Percentiles rank a stretch among this genome's conserved stretches.
phyloP scores from a whole-genome alignment of 2,888 invertebrate genomes.

The Cecidostiba fungosa region DNA sequence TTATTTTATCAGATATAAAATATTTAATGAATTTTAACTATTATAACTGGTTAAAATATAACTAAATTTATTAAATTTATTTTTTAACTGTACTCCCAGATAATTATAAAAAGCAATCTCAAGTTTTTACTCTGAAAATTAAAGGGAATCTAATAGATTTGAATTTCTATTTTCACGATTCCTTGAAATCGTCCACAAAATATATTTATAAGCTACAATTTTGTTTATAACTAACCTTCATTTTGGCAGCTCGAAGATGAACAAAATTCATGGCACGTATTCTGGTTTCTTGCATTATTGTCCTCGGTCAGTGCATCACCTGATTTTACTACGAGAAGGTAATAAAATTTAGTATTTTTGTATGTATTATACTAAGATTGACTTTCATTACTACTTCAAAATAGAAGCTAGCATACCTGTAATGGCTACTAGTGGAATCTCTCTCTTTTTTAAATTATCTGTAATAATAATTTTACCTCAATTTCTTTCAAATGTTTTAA shows the following conservation, averaged over 20 bases:
- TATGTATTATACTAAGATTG: not conserved
- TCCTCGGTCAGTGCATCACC: not conserved
- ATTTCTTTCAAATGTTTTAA: not conserved
- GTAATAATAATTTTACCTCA: not conserved
- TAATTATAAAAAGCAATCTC: no score
- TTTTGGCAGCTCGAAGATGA: conserved; percentile 21
- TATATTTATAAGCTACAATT: not conserved
- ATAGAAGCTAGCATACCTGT: not conserved
- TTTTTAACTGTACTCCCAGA: no score
- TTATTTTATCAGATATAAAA: no score
- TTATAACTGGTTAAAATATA: no score
- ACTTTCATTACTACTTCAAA: not conserved
- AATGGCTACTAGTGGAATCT: not conserved
- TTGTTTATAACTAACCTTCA: conserved; percentile 43
- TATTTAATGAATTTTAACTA: no score
- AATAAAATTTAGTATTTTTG: not conserved
- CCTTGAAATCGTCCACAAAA: not conserved
- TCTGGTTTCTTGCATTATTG: not conserved
- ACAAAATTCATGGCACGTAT: conserved; percentile 17
- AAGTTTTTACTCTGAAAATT: no score
- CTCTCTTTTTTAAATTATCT: conserved; percentile 35
- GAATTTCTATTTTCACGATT: not conserved
- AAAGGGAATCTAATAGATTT: not conserved
- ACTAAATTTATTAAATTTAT: no score
- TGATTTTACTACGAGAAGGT: not conserved